Evolutionary conservation across 2,113 vertebrate species (phyloP).

Genomic region (Collichthys lucidus): DNA sequence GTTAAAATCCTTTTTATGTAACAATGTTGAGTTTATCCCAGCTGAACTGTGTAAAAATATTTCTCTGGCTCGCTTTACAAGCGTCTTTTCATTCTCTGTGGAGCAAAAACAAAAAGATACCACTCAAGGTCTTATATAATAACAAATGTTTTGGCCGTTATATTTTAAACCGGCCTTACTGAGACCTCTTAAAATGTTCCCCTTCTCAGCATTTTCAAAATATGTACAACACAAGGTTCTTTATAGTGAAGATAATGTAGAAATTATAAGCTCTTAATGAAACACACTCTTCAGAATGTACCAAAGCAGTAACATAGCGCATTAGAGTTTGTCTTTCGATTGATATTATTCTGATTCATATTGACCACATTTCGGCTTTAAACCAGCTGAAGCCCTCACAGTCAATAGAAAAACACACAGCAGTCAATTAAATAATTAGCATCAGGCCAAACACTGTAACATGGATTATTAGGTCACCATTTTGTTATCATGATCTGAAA

Average conservation of each 20-base stretch:
- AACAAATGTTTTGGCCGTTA: constrained; percentile 24
- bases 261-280: constrained; percentile 67
- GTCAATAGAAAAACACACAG: no score
- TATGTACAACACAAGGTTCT: constrained; percentile 70
- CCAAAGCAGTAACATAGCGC: constrained; percentile 62
- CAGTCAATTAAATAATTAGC: no score
- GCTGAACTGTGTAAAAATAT: not conserved
- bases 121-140: not conserved
- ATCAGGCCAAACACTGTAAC: no score
- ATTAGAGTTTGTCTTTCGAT: no score
- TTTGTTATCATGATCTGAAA: not conserved
- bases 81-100: no score
- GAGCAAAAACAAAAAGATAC: no score
- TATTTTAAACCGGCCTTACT: constrained; percentile 51
- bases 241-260: constrained; percentile 74
- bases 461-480: no score
- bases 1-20: not conserved
- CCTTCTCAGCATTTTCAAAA: constrained; percentile 67
- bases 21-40: no score
- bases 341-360: no score
- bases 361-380: no score
- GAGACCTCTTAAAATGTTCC: constrained; percentile 20
- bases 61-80: not conserved
- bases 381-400: no score
- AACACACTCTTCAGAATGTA: constrained; percentile 73